Conservation (phyloP, 2,888 invertebrate species). For the Pandemis corylana region DNA sequence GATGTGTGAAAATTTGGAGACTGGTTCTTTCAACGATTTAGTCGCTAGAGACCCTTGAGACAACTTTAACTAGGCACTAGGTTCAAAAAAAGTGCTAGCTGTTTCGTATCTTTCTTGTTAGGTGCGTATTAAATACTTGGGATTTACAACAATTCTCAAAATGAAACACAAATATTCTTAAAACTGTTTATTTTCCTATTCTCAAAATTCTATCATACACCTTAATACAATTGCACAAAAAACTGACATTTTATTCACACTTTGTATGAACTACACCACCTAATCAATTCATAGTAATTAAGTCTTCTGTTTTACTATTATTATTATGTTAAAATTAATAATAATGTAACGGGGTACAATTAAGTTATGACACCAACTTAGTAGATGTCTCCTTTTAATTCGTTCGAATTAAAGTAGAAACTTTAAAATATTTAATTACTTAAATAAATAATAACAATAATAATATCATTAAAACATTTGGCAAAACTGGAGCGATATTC, state of each 20-base stretch:
- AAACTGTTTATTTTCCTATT: conserved; percentile 63
- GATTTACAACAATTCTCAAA: background rate
- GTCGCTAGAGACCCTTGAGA: too few relatives aligned
- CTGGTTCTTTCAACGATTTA: too few relatives aligned
- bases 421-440: background rate
- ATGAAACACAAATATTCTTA: conserved; percentile 52
- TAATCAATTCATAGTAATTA: conserved; percentile 35
- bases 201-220: conserved; percentile 59
- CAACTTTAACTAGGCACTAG: too few relatives aligned
- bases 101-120: too few relatives aligned
- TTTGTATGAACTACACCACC: conserved; percentile 51
- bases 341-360: background rate
- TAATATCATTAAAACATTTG: background rate
- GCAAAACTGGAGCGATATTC: background rate
- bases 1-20: too few relatives aligned
- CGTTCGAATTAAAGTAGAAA: background rate
- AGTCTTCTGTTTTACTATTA: conserved; percentile 29
- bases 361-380: background rate
- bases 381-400: background rate
- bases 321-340: conserved; percentile 1
- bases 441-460: background rate
- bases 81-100: too few relatives aligned
- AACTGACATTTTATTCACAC: conserved; percentile 54
- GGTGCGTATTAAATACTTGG: too few relatives aligned
- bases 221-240: conserved; percentile 61